Evolutionary conservation across 2,797 vertebrate genomes (phyloP).

Genomic region (Schizopygopsis pylzovi): DNA sequence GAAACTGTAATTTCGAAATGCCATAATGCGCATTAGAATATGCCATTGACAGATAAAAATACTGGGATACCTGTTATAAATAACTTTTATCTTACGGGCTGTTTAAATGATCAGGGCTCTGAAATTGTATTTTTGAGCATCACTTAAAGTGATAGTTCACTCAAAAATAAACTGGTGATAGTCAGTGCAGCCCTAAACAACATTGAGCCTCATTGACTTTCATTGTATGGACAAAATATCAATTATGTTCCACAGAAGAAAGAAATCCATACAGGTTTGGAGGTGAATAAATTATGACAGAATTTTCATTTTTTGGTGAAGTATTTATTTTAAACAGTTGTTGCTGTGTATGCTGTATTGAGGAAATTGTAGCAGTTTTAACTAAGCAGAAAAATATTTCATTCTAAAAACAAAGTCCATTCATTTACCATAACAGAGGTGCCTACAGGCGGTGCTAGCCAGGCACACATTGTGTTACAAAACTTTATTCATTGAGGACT

Average conservation of each 20-base stretch:
- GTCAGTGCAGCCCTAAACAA: neutral
- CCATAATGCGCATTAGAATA: neutral
- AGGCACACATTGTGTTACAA: neutral
- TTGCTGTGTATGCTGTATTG: neutral
- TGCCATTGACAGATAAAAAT: neutral
- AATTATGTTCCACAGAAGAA: neutral
- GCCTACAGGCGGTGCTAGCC: neutral
- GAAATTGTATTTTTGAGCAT: neutral
- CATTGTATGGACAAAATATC: neutral
- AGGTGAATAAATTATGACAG: neutral
- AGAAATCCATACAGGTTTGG: neutral
- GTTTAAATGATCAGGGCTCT: neutral
- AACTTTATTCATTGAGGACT: slow-evolving; percentile 3
- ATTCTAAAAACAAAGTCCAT: neutral
- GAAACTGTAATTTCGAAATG: neutral
- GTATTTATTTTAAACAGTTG: neutral
- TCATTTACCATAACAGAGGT: neutral
- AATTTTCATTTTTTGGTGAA: neutral
- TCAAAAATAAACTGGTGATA: neutral
- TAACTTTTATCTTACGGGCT: neutral
- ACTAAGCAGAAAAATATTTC: neutral
- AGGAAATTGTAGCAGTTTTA: neutral
- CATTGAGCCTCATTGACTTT: neutral
- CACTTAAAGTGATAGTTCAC: neutral
- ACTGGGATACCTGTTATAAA: slow-evolving; percentile 1